Conservation (phyloP, 2,113 vertebrate genomes). For the Probosciger aterrimus region DNA sequence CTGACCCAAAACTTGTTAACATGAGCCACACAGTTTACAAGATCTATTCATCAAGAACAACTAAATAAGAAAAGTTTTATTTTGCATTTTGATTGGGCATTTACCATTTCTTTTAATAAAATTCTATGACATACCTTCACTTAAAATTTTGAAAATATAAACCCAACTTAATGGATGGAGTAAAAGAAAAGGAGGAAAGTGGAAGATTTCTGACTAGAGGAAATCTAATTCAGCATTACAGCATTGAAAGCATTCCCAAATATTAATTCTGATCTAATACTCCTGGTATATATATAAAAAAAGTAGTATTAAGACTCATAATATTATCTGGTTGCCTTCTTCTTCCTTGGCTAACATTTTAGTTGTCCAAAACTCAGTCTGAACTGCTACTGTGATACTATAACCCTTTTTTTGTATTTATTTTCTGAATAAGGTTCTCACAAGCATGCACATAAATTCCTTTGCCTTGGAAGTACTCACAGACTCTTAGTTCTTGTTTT, state of each 20-base stretch:
- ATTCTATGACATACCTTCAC: neutral
- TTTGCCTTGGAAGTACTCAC: neutral
- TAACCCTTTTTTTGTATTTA: rapidly evolving
- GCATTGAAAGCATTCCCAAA: neutral
- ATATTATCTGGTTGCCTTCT: neutral
- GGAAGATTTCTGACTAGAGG: neutral
- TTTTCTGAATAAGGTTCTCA: neutral
- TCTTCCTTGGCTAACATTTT: neutral
- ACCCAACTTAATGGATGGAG: neutral
- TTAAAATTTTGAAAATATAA: neutral
- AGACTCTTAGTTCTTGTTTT: neutral
- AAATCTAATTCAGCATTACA: neutral
- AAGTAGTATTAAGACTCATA: neutral
- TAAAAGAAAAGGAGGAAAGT: neutral
- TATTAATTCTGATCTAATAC: neutral
- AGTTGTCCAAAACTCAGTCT: neutral
- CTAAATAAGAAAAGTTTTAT: neutral
- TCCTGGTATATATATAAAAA: neutral
- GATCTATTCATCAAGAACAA: neutral
- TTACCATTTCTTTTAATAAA: neutral
- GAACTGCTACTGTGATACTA: neutral
- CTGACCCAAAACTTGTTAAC: neutral
- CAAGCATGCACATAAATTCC: neutral
- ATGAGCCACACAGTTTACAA: rapidly evolving
- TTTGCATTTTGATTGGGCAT: neutral